Evolutionary conservation across 2,113 vertebrate genomes (phyloP), one percentile per base, ranked within the genome.

Genomic region (Ornithorhynchus anatinus): DNA sequence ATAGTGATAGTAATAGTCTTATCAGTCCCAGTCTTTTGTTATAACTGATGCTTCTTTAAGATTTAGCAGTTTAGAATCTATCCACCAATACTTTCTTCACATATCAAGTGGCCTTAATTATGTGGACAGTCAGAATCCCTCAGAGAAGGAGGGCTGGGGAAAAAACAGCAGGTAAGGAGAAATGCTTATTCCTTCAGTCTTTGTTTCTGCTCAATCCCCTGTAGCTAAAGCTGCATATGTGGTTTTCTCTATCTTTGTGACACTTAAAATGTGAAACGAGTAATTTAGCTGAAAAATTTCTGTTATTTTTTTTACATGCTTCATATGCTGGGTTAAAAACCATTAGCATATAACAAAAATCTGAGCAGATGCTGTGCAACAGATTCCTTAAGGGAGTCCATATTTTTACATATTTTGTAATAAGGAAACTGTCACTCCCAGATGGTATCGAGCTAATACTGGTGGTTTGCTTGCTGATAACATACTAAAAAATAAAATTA

Each of bases 361-460:
- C 82, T 33, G 91, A 94, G 91, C 93, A 94, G 93, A 94, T 94
- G 93, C 87, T 90, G 88, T 68, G 82, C 89, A 92, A 94, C 91
- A 90, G 90, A 92, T 92, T 94, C 92, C 93, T 94, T 92, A 94
- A 94, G 93, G 93, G 92, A 94, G 92, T 92, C 93, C 93, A 94
- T 94, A 94, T 94, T 94, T 94, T 94, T 93, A 94, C 93, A 94
- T 94, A 94, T 94, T 94, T 94, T 94, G 93, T 93, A 93, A 94
- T 93, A 94, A 94, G 92, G 92, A 92, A 94, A 93, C 92, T 93
- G 93, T 93, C 92, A 92, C 89, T 93, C 92, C 90, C 93, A 94
- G 93, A 94, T 94, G 93, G 93, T 87, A 89, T 80, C 88, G 13
- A 88, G 90, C 87, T 90, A 94, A 94, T 92, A 89, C 91, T 88